Base-by-base conservation (phyloP, 2,888 invertebrate species). In the Cheilosia scutellata region DNA sequence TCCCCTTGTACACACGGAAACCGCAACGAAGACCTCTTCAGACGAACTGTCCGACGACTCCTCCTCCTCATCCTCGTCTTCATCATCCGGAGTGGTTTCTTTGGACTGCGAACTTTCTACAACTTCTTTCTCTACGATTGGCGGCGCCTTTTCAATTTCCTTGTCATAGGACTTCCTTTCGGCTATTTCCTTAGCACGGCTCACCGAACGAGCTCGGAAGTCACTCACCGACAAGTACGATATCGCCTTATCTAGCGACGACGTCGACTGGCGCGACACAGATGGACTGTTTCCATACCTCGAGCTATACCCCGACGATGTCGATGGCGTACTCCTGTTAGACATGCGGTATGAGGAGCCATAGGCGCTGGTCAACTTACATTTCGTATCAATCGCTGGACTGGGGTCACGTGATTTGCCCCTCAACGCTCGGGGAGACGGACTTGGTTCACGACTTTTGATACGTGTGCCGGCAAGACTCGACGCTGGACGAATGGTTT, bases 1-100 rank as follows among this genome's bases (percentile, higher is more conserved):
- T 33, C 95, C 95, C 78, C 97, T 93, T 0, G 96, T 96, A 3
- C 96, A 93, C 65, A 96, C 94, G 4, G 94, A 93, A 3, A 97
- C 91, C 4, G 94, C 92, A 49, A 94, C 91, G 62, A 91, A 91
- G 78, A 92, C 91, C 71, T 92, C 91, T 31, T 87, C 79, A 5
- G 88, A 89, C 16, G 87, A 72, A 6, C 72, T 75, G 0, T 82
- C 87, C 0, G 71, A 49, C 4, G 87, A 82, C 5, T 86, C 80
- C 13, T 88, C 88, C 9, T 87, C 87, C 13, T 84, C 88, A 3
- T 87, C 88, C 47, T 89, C 87, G 1, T 60, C 53, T 5, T 87
- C 88, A 53, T 89, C 87, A 4, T 68, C 60, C 4, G 72, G 74
- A 16, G 65, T 65, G 33, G 68, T 72, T 68, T 75, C 42, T 55